Base-by-base conservation (phyloP, 2,113 vertebrate species). In the Sinosuthora webbiana region DNA sequence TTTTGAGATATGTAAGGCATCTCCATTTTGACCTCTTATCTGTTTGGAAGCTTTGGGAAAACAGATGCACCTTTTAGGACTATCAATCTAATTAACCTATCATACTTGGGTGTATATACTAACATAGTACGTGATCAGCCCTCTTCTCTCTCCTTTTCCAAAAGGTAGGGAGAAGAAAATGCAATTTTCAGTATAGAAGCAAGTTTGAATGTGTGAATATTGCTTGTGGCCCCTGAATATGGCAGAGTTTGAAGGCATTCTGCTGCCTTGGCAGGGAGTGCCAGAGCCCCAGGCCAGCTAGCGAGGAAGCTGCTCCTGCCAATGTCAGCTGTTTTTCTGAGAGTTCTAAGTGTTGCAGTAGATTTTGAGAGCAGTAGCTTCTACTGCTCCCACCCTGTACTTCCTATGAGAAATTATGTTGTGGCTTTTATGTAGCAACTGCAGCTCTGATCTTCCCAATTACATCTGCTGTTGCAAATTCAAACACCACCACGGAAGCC, bases 241-340 rank as follows among this genome's bases (percentile, higher is more conserved):
- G 87, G 92, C 92, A 86, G 50, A 23, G 82, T 95, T 83, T 96
- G 90, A 80, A 94, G 90, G 94, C 96, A 94, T 95, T 97, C 91
- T 95, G 95, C 76, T 92, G 17, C 20, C 47, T 92, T 95, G 95
- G 94, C 94, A 92, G 64, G 27, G 52, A 90, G 83, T 2, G 1
- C 35, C 39, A 62, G 71, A 92, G 93, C 93, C 92, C 60, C 39
- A 25, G 89, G 95, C 93, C 94, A 95, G 87, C 79, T 80, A 91
- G 85, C 4, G 2, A 93, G 71, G 65, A 83, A 94, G 92, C 82
- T 41, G 69, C 74, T 91, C 39, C 75, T 95, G 91, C 90, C 94
- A 95, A 74, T 47, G 79, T 97, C 94, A 95, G 93, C 93, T 94
- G 82, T 83, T 93, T 73, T 93, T 96, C 84, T 37, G 68, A 85